A percentile compares a stretch with the other conserved stretches of the same genome.
These are phyloP conservation scores for Dryoscopus gambensis DNA, from an alignment of 2,113 vertebrate genomes.

Conservation along the genomic window DNA sequence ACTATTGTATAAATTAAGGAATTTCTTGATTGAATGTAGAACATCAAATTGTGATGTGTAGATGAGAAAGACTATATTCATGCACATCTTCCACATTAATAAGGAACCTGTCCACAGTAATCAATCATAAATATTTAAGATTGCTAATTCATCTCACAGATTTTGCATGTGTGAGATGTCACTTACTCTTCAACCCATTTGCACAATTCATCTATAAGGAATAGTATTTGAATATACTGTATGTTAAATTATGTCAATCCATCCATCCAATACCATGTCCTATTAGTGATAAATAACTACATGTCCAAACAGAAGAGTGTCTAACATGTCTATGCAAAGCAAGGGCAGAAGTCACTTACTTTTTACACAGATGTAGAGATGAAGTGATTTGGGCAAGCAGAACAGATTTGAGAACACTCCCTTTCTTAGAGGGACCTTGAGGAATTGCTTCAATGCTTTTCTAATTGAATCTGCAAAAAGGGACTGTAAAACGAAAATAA, in stretches of 20 bases:
- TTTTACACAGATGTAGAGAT: not conserved
- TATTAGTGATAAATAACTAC: not conserved
- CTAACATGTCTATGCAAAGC: not conserved
- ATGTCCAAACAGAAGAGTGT: not conserved
- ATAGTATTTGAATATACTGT: not conserved
- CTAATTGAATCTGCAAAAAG: not conserved
- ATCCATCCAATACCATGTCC: not conserved
- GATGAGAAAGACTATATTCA: not conserved
- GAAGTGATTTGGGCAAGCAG: not conserved
- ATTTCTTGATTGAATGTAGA: not conserved
- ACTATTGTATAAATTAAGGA: not conserved
- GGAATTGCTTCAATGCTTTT: not conserved
- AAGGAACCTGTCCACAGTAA: not conserved
- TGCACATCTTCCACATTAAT: not conserved
- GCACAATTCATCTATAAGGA: not conserved
- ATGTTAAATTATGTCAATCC: not conserved
- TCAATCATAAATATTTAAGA: not conserved
- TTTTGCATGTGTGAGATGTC: not conserved
- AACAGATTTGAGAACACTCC: not conserved
- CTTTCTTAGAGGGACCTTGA: not conserved
- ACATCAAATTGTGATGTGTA: not conserved
- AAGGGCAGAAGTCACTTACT: not conserved
- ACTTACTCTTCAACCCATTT: not conserved
- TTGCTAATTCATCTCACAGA: not conserved
- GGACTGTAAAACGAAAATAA: not conserved